Evolutionary conservation across 1,140 invertebrate species (phyloP).

Genomic region (Eubasilissa regina): DNA sequence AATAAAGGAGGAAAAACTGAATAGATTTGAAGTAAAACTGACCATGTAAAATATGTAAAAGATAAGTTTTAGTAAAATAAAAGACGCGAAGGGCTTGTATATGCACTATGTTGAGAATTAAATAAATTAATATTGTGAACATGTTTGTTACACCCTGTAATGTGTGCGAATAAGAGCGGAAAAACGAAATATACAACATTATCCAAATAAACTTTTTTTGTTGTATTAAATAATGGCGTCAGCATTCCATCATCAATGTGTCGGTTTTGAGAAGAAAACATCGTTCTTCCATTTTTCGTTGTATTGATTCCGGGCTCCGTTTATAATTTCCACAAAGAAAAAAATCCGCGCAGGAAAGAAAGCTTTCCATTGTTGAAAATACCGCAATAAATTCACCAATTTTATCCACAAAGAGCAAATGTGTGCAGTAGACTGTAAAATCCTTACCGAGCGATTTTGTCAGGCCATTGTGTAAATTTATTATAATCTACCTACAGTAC

Average conservation of each 20-base stretch:
- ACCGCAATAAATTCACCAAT: slow-evolving; percentile 28
- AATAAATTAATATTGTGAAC: too few species aligned
- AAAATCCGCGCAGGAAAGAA: slow-evolving; percentile 2
- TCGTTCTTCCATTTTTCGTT: slow-evolving; percentile 21
- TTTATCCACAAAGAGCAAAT: slow-evolving; percentile 8
- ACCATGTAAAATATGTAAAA: too few species aligned
- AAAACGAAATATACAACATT: too few species aligned
- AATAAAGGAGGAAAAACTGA: too few species aligned
- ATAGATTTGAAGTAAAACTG: too few species aligned
- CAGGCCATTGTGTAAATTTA: slow-evolving; percentile 4
- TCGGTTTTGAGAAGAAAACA: slow-evolving; percentile 11
- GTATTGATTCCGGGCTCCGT: slow-evolving; percentile 14
- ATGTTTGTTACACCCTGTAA: too few species aligned
- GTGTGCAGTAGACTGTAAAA: slow-evolving; percentile 25
- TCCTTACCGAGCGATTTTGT: slow-evolving; percentile 16
- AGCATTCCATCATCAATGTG: not conserved
- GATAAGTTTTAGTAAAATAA: too few species aligned
- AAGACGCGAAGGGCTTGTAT: too few species aligned
- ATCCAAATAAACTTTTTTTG: too few species aligned
- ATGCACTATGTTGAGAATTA: too few species aligned
- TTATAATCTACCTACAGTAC: not conserved
- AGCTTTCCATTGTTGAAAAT: slow-evolving; percentile 6
- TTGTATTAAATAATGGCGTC: slow-evolving; percentile 8
- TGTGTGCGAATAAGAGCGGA: too few species aligned
- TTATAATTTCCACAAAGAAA: slow-evolving; percentile 1